Evolutionary conservation across 1,140 invertebrate genomes (phyloP).

Genomic region (Drosophila albomicans): DNA sequence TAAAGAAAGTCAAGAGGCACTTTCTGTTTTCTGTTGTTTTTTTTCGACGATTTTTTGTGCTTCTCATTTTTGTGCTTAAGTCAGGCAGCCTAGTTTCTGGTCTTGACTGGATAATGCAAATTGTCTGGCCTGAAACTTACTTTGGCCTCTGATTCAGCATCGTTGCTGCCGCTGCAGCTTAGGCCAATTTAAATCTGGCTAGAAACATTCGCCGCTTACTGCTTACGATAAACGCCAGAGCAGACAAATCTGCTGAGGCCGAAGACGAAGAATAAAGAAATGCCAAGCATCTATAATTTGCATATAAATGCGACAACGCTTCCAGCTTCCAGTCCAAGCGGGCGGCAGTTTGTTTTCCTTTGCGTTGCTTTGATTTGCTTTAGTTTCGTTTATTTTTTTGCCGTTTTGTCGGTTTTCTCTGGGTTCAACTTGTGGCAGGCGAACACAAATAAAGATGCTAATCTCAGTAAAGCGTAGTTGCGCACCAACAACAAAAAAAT

Average conservation of each 20-base stretch:
- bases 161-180: constrained; percentile 18
- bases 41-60: not conserved
- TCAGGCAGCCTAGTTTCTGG: constrained; percentile 22
- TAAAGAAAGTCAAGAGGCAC: constrained; percentile 64
- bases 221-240: constrained; percentile 70
- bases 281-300: constrained; percentile 80
- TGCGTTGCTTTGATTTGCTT: constrained; percentile 39
- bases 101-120: constrained; percentile 50
- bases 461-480: constrained; percentile 72
- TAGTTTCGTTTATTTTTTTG: constrained; percentile 52
- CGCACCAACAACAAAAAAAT: constrained; percentile 52
- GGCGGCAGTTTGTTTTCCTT: constrained; percentile 49
- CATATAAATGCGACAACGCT: constrained; percentile 77
- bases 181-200: constrained; percentile 60
- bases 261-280: constrained; percentile 52
- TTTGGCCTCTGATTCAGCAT: not conserved
- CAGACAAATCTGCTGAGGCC: constrained; percentile 69
- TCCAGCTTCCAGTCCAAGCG: constrained; percentile 49
- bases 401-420: constrained; percentile 37
- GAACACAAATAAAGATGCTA: constrained; percentile 84
- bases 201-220: constrained; percentile 61
- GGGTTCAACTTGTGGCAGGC: constrained; percentile 65
- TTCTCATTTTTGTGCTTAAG: not conserved
- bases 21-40: constrained; percentile 1
- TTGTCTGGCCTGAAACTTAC: constrained; percentile 27